phyloP scores from a whole-genome alignment of 2,113 vertebrate species.

The Electrona antarctica region DNA sequence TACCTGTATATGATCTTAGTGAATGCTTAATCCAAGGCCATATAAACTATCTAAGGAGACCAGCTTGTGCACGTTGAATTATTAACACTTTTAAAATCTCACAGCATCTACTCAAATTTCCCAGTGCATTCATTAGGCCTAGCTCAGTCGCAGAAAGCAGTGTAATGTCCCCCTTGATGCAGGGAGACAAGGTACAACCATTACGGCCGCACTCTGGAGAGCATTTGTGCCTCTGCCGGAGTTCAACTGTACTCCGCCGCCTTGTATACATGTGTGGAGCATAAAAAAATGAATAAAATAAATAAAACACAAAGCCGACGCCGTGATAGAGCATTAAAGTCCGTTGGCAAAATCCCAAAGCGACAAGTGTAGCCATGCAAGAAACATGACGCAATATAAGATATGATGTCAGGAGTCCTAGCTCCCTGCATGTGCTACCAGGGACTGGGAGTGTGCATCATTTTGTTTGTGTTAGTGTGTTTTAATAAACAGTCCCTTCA shows the following conservation, averaged over 20 bases:
- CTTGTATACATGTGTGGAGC: slow-evolving; percentile 26
- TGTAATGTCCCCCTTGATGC: slow-evolving; percentile 50
- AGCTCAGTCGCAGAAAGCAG: slow-evolving; percentile 38
- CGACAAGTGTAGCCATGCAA: slow-evolving; percentile 4
- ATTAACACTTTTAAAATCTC: slow-evolving; percentile 65
- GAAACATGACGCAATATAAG: background rate
- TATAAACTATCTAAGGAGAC: slow-evolving; percentile 45
- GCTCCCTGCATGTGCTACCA: background rate
- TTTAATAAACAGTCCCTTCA: background rate
- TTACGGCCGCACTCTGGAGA: slow-evolving; percentile 50
- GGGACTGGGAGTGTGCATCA: background rate
- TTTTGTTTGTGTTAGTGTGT: background rate
- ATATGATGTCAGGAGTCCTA: background rate
- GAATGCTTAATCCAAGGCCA: slow-evolving; percentile 62
- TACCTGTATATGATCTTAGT: slow-evolving; percentile 16
- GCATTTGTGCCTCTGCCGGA: slow-evolving; percentile 36
- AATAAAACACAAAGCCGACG: background rate
- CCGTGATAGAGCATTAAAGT: slow-evolving; percentile 13
- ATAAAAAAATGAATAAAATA: background rate
- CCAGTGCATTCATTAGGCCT: slow-evolving; percentile 66
- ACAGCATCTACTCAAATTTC: slow-evolving; percentile 46
- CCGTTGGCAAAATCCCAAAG: slow-evolving; percentile 13
- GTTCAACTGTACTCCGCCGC: slow-evolving; percentile 6
- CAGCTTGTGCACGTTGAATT: slow-evolving; percentile 64
- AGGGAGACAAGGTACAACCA: slow-evolving; percentile 52